These are phyloP conservation scores for Venturia canescens DNA, from an alignment of 1,140 invertebrate genomes.

Conservation along the genomic window DNA sequence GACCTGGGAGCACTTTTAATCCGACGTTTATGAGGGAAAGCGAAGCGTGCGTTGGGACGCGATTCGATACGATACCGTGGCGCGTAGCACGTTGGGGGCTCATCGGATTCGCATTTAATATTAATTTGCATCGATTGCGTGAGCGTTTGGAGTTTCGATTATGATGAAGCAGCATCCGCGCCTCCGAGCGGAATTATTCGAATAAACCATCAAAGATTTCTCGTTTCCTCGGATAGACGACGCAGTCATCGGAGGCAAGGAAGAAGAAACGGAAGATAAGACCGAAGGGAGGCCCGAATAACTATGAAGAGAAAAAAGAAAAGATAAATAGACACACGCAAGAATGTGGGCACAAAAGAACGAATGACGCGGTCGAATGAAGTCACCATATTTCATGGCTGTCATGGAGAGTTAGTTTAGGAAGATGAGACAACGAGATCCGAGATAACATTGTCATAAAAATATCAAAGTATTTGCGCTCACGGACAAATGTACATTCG, in stretches of 20 bases:
- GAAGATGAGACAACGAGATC: slow-evolving; percentile 32
- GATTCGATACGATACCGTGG: not conserved
- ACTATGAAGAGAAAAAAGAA: not conserved
- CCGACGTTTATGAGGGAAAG: not conserved
- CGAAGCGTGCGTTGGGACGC: not conserved
- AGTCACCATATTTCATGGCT: slow-evolving; percentile 30
- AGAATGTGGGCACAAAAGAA: not conserved
- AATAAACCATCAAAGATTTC: not conserved
- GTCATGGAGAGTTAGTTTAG: slow-evolving; percentile 23
- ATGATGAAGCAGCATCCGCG: too few species aligned
- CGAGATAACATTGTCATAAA: not conserved
- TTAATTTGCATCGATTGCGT: too few species aligned
- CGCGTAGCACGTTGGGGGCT: too few species aligned
- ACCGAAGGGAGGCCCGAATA: not conserved
- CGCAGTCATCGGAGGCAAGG: not conserved
- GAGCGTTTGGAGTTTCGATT: too few species aligned
- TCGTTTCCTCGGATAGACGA: not conserved
- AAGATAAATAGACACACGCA: too few species aligned
- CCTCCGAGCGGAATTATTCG: slow-evolving; percentile 3
- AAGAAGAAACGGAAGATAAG: too few species aligned
- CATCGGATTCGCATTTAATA: too few species aligned
- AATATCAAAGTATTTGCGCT: not conserved
- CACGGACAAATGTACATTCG: not conserved
- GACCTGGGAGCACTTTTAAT: not conserved
- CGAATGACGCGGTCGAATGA: slow-evolving; percentile 7